Percentiles rank a stretch among this genome's conserved stretches.
These are phyloP conservation scores for Amblyjoppa proteus DNA, from an alignment of 2,888 invertebrate genomes.

Conservation along the genomic window DNA sequence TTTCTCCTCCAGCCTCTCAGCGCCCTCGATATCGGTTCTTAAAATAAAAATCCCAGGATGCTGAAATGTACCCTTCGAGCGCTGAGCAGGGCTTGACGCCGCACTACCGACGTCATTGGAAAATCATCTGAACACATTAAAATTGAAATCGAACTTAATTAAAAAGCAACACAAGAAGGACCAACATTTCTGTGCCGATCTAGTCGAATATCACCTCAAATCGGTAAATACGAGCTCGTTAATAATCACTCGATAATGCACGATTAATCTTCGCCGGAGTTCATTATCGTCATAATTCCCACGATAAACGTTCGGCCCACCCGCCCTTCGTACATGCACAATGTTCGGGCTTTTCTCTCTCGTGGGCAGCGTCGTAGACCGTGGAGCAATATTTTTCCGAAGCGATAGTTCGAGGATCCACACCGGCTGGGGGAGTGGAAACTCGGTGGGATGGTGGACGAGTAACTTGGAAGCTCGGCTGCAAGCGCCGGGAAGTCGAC, in stretches of 20 bases:
- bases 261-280: constrained; percentile 41
- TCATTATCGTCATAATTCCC: constrained; percentile 39
- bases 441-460: constrained; percentile 28
- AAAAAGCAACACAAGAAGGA: background rate
- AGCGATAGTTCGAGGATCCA: constrained; percentile 32
- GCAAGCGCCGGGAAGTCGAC: constrained; percentile 44
- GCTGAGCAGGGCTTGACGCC: too few species aligned
- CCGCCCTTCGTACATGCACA: constrained; percentile 27
- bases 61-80: background rate
- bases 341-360: constrained; percentile 18
- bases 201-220: constrained; percentile 11
- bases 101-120: background rate
- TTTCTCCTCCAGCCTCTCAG: background rate
- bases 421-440: constrained; percentile 21
- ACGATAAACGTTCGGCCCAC: constrained; percentile 35
- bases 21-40: background rate
- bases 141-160: background rate
- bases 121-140: background rate
- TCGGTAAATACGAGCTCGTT: background rate
- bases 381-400: constrained; percentile 55
- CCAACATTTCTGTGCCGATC: background rate
- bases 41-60: constrained; percentile 1
- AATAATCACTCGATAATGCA: constrained; percentile 21
- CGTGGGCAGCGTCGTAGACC: constrained; percentile 1
- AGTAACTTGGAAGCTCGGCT: constrained; percentile 42